Evolutionary conservation across 1,140 invertebrate genomes (phyloP), one percentile per base, ranked within the genome.

Genomic region (Capitella teleta): DNA sequence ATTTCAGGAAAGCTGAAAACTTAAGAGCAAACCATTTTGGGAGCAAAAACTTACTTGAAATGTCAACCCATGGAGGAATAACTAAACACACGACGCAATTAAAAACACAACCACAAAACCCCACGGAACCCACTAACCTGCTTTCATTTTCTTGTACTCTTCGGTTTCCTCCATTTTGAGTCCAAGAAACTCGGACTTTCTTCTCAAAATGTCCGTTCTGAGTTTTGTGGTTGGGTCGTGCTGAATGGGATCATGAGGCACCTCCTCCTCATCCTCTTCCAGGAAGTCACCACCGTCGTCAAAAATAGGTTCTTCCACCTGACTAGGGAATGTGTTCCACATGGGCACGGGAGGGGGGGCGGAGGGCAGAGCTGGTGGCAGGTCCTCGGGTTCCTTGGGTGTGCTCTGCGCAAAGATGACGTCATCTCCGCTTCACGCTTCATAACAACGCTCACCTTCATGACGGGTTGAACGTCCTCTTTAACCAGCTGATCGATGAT

Each of bases 261-360:
- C 10, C n/a, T 34, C 10, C 32, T n/a, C 10, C 10, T 34, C 43
- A 6, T 45, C 28, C 43, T 45, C 16, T 21, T 45, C 28, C 6
- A 45, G 28, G 4, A 45, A 45, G 28, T 47, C 42, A 1, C n/a
- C 30, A 32, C 28, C 42, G 14, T 44, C 42, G 3, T 21, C 21
- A 44, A 3, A 10, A 5, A 26, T 25, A 4, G 21, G 0, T 44
- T 28, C 21, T 44, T 25, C 25, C 42, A 21, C 18, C 23, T 6
- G 14, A 8, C 34, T 49, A 12, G 49, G 49, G 34, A 51, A 51
- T 21, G 49, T 51, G 23, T 42, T 30, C 49, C 49, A 51, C 38
- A 43, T 51, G 14, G 49, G 49, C 8, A 41, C 23, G 1, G 49
- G 49, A 8, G 49, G 49, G 14, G 49, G 38, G 16, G 28, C 26